Conservation (phyloP, 2,797 vertebrate species). For the Holocentrus rufus region DNA sequence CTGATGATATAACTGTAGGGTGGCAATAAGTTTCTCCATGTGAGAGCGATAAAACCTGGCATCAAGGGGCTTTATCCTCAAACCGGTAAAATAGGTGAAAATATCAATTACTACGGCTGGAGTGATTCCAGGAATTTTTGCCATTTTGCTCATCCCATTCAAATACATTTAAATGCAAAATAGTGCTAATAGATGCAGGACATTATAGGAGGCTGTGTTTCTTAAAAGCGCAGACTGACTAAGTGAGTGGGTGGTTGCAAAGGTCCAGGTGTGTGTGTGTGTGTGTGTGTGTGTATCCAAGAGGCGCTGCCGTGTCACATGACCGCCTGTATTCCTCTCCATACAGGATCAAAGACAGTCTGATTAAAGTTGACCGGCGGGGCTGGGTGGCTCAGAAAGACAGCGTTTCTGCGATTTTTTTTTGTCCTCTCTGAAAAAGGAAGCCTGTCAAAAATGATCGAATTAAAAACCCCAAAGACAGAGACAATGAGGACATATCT, state of each 20-base stretch:
- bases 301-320: not conserved
- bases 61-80: not conserved
- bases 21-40: not conserved
- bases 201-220: slow-evolving; percentile 8
- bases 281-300: not conserved
- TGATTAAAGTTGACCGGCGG: slow-evolving; percentile 64
- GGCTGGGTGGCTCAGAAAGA: slow-evolving; percentile 27
- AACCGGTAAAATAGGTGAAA: not conserved
- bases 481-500: not conserved
- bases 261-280: slow-evolving; percentile 22
- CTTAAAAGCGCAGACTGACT: slow-evolving; percentile 33
- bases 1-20: not conserved
- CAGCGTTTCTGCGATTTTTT: slow-evolving; percentile 4
- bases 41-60: slow-evolving; percentile 15
- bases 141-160: not conserved
- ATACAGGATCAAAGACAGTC: slow-evolving; percentile 65
- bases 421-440: slow-evolving; percentile 2
- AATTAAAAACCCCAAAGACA: slow-evolving; percentile 25
- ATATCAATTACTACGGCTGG: not conserved
- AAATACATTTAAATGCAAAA: slow-evolving; percentile 25
- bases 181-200: slow-evolving; percentile 34
- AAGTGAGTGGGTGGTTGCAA: slow-evolving; percentile 14
- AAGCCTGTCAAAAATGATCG: slow-evolving; percentile 30
- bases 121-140: not conserved
- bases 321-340: slow-evolving; percentile 24